Base-by-base conservation (phyloP, 2,113 vertebrate species). In the Ancistrus triradiatus region DNA sequence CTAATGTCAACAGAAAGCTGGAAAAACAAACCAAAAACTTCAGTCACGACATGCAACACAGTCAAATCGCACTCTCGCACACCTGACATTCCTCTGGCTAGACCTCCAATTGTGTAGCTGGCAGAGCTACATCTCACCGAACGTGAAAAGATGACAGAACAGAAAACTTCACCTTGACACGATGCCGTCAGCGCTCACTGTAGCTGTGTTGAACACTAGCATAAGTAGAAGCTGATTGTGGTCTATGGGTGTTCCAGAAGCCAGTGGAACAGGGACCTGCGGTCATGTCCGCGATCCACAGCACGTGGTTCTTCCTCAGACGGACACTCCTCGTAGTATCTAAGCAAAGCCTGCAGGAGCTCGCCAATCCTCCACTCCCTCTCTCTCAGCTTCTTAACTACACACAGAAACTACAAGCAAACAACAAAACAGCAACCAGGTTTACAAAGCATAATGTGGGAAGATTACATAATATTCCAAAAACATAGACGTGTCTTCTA, bases 271-370 rank as follows among this genome's bases (percentile, higher is more conserved):
- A 98, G 86, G 10, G 92, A 79, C 69, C 76, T 76, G 67, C 69
- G 74, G 14, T 69, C 59, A 14, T 53, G 57, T 73, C 15, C 77
- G 72, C 70, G 37, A 80, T 83, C 81, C 17, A 15, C 74, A 1
- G 66, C 78, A 55, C 78, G 87, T 33, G 49, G 6, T 47, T 25
- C 77, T 18, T 70, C 35, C 17, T 75, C 78, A 0, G 61, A 53
- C 43, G 86, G 92, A 56, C 38, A 44, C 55, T 80, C 87, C 58
- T 95, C 92, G 31, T 86, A 94, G 65, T 98, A 97, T 31, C 82
- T 90, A 77, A 97, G 79, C 60, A 97, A 87, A 21, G 87, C 87
- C 80, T 94, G 93, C 33, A 97, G 88, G 57, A 98, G 86, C 63
- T 95, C 93, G 18, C 93, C 91, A 15, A 93, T 91, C 74, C 85